Conservation (phyloP, 2,888 invertebrate genomes). For the Rhagophthalmus giganteus region DNA sequence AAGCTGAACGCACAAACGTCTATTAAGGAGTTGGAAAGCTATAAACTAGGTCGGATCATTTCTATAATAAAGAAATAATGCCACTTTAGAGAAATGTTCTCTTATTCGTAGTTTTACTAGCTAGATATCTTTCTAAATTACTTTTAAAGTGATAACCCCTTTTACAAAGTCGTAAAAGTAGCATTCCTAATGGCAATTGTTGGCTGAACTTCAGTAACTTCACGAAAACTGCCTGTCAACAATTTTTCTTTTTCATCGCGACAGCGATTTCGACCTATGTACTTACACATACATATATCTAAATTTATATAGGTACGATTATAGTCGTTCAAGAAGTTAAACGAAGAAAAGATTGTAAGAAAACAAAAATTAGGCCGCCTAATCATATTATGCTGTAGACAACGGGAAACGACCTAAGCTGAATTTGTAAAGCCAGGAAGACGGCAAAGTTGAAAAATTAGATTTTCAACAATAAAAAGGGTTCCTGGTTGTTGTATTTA, state of each 20-base stretch:
- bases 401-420: neutral
- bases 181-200: constrained; percentile 6
- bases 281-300: too few relatives aligned
- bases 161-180: constrained; percentile 19
- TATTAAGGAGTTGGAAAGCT: too few relatives aligned
- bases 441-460: constrained; percentile 11
- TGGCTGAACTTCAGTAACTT: constrained; percentile 4
- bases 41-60: too few relatives aligned
- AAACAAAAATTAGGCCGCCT: neutral
- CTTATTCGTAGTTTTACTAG: constrained; percentile 9
- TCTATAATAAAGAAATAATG: too few relatives aligned
- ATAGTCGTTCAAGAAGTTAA: too few relatives aligned
- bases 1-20: too few relatives aligned
- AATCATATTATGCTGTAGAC: constrained; percentile 9
- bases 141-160: constrained; percentile 18
- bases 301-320: too few relatives aligned
- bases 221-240: constrained; percentile 8
- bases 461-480: constrained; percentile 16
- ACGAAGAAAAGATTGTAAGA: neutral
- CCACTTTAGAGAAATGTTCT: constrained; percentile 4
- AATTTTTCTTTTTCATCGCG: constrained; percentile 1
- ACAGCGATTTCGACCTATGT: too few relatives aligned
- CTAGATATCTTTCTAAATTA: constrained; percentile 9
- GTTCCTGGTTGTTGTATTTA: constrained; percentile 10
- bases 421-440: constrained; percentile 5